Conservation (phyloP, 2,797 vertebrate genomes). For the Notolabrus celidotus region DNA sequence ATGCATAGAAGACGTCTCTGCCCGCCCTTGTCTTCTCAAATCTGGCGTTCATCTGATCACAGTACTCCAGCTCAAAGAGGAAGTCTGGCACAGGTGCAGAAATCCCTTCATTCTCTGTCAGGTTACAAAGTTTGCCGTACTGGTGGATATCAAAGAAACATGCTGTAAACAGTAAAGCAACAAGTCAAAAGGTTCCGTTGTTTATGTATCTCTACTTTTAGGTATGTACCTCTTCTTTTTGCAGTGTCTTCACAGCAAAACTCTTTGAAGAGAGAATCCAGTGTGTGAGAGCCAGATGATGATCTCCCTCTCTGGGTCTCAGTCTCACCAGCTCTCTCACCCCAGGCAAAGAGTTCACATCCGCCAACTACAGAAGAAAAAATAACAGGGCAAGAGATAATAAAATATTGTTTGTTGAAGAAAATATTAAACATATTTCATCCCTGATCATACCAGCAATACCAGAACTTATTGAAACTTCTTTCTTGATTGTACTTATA, state of each 20-base stretch:
- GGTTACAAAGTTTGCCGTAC: conserved; percentile 91
- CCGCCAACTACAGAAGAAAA: conserved; percentile 85
- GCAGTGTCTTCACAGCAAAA: conserved; percentile 90
- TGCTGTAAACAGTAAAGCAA: neutral
- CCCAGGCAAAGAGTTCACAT: conserved; percentile 89
- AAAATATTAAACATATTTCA: too few relatives aligned
- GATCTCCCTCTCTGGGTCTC: conserved; percentile 81
- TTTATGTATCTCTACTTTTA: neutral
- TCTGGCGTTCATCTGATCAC: conserved; percentile 89
- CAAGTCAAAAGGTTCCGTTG: neutral
- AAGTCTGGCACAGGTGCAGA: conserved; percentile 91
- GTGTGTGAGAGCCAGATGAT: conserved; percentile 89
- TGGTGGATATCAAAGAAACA: conserved; percentile 61
- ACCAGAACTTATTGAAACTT: too few relatives aligned
- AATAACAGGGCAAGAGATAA: too few relatives aligned
- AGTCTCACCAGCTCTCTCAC: conserved; percentile 90
- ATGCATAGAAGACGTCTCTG: conserved; percentile 93
- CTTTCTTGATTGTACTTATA: too few relatives aligned
- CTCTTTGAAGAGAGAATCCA: conserved; percentile 96
- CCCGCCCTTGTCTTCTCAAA: conserved; percentile 92
- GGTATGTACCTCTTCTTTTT: conserved; percentile 89
- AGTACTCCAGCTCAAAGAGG: conserved; percentile 95
- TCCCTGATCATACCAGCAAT: too few relatives aligned
- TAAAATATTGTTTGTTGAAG: too few relatives aligned
- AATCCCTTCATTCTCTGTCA: conserved; percentile 86